Conservation (phyloP, 1,140 invertebrate species). For the Lamellibrachia luymesi region DNA sequence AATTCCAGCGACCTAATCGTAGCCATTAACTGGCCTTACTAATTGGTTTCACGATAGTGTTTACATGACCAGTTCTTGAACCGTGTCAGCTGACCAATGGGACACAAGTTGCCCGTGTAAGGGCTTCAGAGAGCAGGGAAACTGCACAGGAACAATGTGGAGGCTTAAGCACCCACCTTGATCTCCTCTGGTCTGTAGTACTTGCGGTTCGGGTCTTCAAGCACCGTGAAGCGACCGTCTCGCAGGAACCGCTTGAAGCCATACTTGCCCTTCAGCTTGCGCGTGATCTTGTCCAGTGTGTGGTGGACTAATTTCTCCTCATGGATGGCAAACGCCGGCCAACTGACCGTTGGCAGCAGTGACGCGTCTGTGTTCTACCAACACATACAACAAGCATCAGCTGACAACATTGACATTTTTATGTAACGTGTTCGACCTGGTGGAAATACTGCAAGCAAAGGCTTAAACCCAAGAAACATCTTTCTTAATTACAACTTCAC, state of each 20-base stretch:
- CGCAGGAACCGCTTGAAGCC: conserved; percentile 94
- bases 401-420: background rate
- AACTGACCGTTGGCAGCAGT: conserved; percentile 88
- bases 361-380: conserved; percentile 79
- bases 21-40: too few relatives aligned
- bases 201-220: conserved; percentile 78
- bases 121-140: conserved; percentile 41
- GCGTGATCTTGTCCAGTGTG: conserved; percentile 85
- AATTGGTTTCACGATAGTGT: too few relatives aligned
- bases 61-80: too few relatives aligned
- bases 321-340: conserved; percentile 96
- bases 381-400: background rate
- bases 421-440: background rate
- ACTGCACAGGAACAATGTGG: conserved; percentile 53
- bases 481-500: background rate
- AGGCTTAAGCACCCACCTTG: conserved; percentile 58
- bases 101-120: too few relatives aligned
- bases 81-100: too few relatives aligned
- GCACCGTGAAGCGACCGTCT: conserved; percentile 87
- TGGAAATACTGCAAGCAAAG: background rate
- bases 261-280: conserved; percentile 82
- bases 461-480: background rate
- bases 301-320: conserved; percentile 82
- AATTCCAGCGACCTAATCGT: too few relatives aligned
- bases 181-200: conserved; percentile 73